A percentile compares a stretch with the other conserved stretches of the same genome.
Conservation (phyloP, 2,113 vertebrate genomes). For the Pterophyllum scalare region DNA sequence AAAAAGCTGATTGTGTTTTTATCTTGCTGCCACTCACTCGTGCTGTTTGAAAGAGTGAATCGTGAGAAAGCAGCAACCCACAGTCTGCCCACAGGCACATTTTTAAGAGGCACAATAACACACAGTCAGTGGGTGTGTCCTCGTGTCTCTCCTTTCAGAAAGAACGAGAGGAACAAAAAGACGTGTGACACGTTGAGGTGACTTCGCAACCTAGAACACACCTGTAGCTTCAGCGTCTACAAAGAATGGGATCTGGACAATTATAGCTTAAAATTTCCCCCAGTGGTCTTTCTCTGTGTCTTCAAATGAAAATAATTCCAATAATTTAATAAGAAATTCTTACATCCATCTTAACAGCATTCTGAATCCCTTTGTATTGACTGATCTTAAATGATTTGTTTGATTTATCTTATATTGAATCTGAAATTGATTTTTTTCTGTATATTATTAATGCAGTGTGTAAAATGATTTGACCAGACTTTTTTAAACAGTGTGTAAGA, state of each 20-base stretch:
- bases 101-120: neutral
- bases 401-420: too few species aligned
- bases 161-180: too few species aligned
- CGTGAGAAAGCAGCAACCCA: neutral
- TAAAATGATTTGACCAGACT: neutral
- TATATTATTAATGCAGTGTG: neutral
- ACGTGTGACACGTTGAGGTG: neutral
- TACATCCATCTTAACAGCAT: neutral
- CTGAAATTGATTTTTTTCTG: neutral
- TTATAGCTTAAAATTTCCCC: too few species aligned
- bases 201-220: neutral
- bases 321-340: neutral
- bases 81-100: neutral
- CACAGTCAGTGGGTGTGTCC: neutral
- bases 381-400: neutral
- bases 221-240: neutral
- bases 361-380: neutral
- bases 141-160: neutral
- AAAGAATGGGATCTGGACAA: neutral
- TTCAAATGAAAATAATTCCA: neutral
- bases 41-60: neutral
- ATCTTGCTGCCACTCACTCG: neutral
- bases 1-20: neutral
- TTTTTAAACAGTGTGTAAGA: neutral
- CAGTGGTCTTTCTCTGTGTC: rapidly evolving